Evolutionary conservation across 1,140 invertebrate genomes (phyloP).

Genomic region (Phthorimaea operculella): DNA sequence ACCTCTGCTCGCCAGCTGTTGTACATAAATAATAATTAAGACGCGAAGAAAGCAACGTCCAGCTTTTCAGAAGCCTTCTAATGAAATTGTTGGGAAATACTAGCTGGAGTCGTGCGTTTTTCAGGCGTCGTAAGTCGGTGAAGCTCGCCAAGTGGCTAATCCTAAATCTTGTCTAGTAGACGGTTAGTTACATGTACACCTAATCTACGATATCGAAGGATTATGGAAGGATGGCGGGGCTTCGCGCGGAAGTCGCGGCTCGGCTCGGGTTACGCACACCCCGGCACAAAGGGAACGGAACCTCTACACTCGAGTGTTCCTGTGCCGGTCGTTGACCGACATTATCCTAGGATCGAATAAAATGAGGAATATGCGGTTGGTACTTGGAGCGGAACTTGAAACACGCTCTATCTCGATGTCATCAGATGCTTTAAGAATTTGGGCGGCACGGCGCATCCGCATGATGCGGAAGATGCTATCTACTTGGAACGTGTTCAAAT

Average conservation of each 20-base stretch:
- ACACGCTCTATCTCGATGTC: constrained; percentile 6
- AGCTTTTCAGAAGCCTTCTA: constrained; percentile 19
- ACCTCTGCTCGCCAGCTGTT: constrained; percentile 63
- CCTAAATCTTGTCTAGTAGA: neutral
- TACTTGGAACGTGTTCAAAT: constrained; percentile 51
- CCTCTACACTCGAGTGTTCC: constrained; percentile 33
- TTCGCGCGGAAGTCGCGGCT: constrained; percentile 57
- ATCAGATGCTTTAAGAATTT: constrained; percentile 20
- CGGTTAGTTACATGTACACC: constrained; percentile 7
- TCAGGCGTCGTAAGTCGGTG: neutral
- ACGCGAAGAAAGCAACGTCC: constrained; percentile 50
- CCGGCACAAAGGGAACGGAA: constrained; percentile 37
- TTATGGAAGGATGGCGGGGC: constrained; percentile 45
- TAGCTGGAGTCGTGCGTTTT: neutral
- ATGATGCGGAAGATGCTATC: constrained; percentile 41
- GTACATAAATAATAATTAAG: constrained; percentile 65
- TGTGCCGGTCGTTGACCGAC: constrained; percentile 10
- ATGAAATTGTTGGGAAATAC: neutral
- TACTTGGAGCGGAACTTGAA: neutral
- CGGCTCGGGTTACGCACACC: constrained; percentile 51
- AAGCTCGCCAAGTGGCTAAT: neutral
- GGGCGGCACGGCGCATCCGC: constrained; percentile 33
- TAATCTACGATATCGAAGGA: constrained; percentile 31
- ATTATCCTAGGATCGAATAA: constrained; percentile 1
- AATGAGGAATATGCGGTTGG: neutral